phyloP scores from a whole-genome alignment of 2,888 invertebrate species.

The Noctua janthe region DNA sequence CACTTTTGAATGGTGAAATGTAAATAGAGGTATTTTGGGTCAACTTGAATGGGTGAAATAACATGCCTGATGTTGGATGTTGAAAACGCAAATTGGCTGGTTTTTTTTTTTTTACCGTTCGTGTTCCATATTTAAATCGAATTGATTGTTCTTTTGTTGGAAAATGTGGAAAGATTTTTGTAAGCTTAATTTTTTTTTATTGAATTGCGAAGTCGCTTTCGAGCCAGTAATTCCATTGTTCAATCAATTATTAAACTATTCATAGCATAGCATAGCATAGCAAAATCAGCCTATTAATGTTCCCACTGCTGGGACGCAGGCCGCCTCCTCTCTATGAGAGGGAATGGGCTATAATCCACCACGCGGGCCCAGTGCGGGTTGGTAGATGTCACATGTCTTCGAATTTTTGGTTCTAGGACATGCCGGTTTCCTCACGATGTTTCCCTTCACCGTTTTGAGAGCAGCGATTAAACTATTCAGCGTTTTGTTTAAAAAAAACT shows the following conservation, averaged over 20 bases:
- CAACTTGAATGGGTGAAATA: slow-evolving; percentile 63
- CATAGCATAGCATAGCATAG: too few species aligned
- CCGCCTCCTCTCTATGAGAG: too few species aligned
- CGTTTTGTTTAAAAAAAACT: background rate
- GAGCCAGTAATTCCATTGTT: background rate
- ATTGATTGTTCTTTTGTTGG: slow-evolving; percentile 29
- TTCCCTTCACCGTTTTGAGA: too few species aligned
- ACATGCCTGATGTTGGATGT: slow-evolving; percentile 49
- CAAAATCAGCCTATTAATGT: too few species aligned
- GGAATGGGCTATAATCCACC: too few species aligned
- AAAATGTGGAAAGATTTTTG: background rate
- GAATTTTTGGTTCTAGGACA: too few species aligned
- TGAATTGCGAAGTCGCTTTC: background rate
- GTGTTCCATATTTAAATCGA: slow-evolving; percentile 14
- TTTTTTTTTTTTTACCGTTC: slow-evolving; percentile 31
- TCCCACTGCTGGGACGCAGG: too few species aligned
- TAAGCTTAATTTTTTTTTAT: background rate
- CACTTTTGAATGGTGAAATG: slow-evolving; percentile 63
- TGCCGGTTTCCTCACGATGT: too few species aligned
- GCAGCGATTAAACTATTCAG: background rate
- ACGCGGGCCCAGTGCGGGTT: too few species aligned
- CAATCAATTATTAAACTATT: background rate
- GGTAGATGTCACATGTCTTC: too few species aligned
- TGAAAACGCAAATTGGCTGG: slow-evolving; percentile 45
- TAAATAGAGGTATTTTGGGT: slow-evolving; percentile 64